Evolutionary conservation across 2,797 vertebrate genomes (phyloP).

Genomic region (Arremon brunneinucha): DNA sequence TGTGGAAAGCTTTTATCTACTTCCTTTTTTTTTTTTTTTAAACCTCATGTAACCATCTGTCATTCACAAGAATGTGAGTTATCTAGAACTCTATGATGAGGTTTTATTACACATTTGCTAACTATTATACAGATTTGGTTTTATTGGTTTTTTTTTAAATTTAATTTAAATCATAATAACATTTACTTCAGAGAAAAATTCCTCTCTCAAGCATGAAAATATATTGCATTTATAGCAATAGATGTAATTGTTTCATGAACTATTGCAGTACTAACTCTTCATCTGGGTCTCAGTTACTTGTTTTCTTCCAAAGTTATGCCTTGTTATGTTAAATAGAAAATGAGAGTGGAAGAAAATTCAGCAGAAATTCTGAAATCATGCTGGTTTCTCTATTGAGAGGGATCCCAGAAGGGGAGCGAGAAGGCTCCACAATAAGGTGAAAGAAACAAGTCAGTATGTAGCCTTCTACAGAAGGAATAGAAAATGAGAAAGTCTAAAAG

Average conservation of each 20-base stretch:
- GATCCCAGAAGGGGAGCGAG: not conserved
- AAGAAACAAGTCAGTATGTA: constrained; percentile 26
- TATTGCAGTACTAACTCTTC: not conserved
- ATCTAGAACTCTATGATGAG: not conserved
- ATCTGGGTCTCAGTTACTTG: not conserved
- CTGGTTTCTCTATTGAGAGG: not conserved
- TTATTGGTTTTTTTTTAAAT: not conserved
- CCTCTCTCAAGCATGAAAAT: not conserved
- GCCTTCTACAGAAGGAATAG: constrained; percentile 35
- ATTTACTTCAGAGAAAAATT: not conserved
- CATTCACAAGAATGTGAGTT: not conserved
- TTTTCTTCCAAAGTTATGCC: not conserved
- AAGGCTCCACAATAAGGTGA: not conserved
- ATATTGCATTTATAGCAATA: not conserved
- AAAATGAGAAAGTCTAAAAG: constrained; percentile 30
- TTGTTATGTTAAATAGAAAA: not conserved
- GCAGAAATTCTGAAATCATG: not conserved
- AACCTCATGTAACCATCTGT: not conserved
- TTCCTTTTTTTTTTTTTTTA: not conserved
- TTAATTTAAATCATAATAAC: not conserved
- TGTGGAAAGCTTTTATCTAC: not conserved
- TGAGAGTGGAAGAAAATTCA: not conserved
- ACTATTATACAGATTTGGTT: not conserved
- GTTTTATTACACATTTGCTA: not conserved
- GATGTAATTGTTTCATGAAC: not conserved